Evolutionary conservation across 2,888 invertebrate genomes (phyloP), one percentile per base, ranked within the genome.

Genomic region (Cataglyphis rosenhaueri): DNA sequence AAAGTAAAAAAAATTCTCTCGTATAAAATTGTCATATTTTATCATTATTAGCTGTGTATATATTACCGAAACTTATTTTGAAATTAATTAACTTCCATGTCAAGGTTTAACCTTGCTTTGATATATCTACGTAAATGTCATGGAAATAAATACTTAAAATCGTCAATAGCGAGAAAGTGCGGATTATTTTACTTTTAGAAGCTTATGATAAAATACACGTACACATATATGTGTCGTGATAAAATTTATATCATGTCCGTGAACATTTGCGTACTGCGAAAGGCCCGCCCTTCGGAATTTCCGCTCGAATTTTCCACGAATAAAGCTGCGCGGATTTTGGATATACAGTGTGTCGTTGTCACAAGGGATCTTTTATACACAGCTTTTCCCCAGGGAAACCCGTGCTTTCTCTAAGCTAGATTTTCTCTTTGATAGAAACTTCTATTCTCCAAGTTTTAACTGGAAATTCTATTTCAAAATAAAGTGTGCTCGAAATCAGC

Each of bases 201-300:
- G 15, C 5, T 70, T 55, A 12, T 12, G 70, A 70, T 71, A 71
- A 55, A 71, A 10, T 57, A 57, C 18, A 5, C 25, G 25, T 21
- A 32, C 35, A 55, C 12, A 25, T 1, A 25, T 25, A 25, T 25
- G 52, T 70, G 48, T 6, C n/a, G 41, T 5, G 25, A 35, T 48
- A 71, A 41, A 73, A 73, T 12, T 73, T 73, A 61, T 73, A 59
- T 59, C 38, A 41, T 59, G 38, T 73, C 71, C 12, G 10, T 3
- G n/a, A 61, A 73, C 12, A 73, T 59, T 73, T 41, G 38, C 59
- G 57, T 55, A 55, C 21, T 21, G 3, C 3, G 21, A 59, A 59
- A 38, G 25, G 12, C 15, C 10, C 41, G 73, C 5, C 38, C 41
- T 59, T 73, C 38, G 25, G 12, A 73, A 73, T 73, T 73, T 73